These are phyloP conservation scores for Tribolium madens DNA, from an alignment of 1,140 invertebrate genomes.

Conservation along the genomic window DNA sequence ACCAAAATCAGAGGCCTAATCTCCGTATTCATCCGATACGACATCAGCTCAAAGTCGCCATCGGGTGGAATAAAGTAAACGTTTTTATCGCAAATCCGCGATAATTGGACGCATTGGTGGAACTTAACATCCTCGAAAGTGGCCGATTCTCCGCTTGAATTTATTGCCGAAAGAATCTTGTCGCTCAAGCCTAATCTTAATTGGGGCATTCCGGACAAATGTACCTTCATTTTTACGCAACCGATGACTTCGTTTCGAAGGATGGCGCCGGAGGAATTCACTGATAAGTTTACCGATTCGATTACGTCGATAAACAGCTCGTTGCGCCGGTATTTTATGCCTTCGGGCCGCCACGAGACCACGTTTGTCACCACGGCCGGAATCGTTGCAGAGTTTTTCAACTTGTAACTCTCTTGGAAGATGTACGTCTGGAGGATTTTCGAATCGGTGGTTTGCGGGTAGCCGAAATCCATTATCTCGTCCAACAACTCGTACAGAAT, in stretches of 20 bases:
- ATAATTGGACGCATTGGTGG: constrained; percentile 35
- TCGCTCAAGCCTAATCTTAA: constrained; percentile 32
- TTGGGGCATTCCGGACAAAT: constrained; percentile 32
- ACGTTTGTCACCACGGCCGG: constrained; percentile 24
- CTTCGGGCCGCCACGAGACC: constrained; percentile 31
- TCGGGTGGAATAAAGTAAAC: constrained; percentile 30
- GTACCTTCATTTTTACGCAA: constrained; percentile 37
- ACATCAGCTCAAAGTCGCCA: constrained; percentile 30
- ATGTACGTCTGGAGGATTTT: constrained; percentile 29
- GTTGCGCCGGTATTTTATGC: constrained; percentile 17
- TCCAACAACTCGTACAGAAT: constrained; percentile 27
- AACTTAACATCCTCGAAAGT: constrained; percentile 28
- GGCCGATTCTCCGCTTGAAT: constrained; percentile 68
- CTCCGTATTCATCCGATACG: constrained; percentile 21
- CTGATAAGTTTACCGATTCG: constrained; percentile 23
- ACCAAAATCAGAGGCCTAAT: constrained; percentile 19
- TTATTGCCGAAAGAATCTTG: constrained; percentile 9
- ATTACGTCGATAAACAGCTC: constrained; percentile 31
- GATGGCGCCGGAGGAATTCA: constrained; percentile 3
- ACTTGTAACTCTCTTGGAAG: constrained; percentile 27
- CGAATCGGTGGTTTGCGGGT: constrained; percentile 22
- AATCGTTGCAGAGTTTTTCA: background rate
- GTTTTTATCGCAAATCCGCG: constrained; percentile 16
- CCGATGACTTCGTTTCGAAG: constrained; percentile 11
- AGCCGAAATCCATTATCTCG: constrained; percentile 36